A percentile compares a stretch with the other conserved stretches of the same genome.
Evolutionary conservation across 2,797 vertebrate genomes (phyloP).

Genomic region (Ciconia nigra): DNA sequence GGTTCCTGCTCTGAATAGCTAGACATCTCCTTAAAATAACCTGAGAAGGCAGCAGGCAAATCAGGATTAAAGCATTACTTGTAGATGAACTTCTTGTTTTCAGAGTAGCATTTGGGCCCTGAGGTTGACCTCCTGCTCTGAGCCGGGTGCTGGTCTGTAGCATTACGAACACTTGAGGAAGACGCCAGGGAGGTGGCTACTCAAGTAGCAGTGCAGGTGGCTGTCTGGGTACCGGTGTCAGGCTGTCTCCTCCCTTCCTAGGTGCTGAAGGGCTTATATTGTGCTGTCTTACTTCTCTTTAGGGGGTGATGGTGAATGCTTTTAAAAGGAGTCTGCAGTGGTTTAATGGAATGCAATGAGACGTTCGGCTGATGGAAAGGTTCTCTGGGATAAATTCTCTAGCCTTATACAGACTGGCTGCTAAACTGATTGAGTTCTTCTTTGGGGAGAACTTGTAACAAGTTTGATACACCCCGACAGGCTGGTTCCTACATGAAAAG

Average conservation of each 20-base stretch:
- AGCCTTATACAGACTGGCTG: background rate
- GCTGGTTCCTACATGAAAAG: background rate
- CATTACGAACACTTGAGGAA: rapidly evolving
- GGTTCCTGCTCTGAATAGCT: background rate
- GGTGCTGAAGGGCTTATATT: background rate
- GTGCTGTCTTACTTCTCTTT: background rate
- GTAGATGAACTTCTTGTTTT: background rate
- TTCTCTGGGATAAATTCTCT: background rate
- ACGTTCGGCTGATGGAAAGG: background rate
- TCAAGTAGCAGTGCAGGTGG: background rate
- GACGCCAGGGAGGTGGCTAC: background rate
- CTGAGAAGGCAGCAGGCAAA: background rate
- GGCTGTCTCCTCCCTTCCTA: background rate
- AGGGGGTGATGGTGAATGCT: background rate
- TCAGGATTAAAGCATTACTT: background rate
- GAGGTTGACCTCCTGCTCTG: background rate
- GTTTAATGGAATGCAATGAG: background rate
- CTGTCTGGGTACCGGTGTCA: rapidly evolving
- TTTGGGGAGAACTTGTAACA: background rate
- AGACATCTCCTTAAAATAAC: background rate
- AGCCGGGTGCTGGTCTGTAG: background rate
- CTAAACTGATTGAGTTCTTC: background rate
- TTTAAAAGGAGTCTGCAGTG: background rate
- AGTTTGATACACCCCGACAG: background rate
- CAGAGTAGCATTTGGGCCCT: background rate